phyloP scores from a whole-genome alignment of 2,113 vertebrate species.

The Bubo blakistoni region DNA sequence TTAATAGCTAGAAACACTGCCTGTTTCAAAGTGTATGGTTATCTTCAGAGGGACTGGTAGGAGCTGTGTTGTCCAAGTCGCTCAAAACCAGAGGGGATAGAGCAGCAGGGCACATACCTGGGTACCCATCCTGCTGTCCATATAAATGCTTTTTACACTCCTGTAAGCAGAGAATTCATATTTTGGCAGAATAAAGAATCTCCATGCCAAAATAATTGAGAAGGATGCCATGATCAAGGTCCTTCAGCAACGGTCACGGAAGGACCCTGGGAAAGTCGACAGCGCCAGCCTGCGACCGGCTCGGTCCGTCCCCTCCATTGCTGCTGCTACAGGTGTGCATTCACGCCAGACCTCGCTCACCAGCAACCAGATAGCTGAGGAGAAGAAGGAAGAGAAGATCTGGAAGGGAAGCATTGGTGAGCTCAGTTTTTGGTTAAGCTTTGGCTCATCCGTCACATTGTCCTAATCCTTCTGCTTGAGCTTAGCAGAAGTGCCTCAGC shows the following conservation, averaged over 20 bases:
- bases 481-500: background rate
- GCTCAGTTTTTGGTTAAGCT: background rate
- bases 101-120: background rate
- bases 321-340: conserved; percentile 64
- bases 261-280: conserved; percentile 74
- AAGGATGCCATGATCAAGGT: conserved; percentile 91
- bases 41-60: background rate
- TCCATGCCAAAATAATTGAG: conserved; percentile 88
- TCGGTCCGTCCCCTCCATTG: conserved; percentile 78
- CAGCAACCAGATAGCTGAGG: conserved; percentile 74
- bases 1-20: background rate
- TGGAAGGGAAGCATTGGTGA: conserved; percentile 82
- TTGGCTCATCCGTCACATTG: background rate
- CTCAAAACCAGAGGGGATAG: background rate
- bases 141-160: background rate
- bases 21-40: background rate
- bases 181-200: conserved; percentile 83
- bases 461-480: background rate
- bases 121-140: background rate
- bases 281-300: conserved; percentile 74
- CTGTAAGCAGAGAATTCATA: background rate
- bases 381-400: conserved; percentile 78
- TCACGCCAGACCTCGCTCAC: conserved; percentile 81
- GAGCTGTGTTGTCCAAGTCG: background rate
- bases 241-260: conserved; percentile 83